Conservation (phyloP, 2,797 vertebrate species). For the Pithecia hirsuta region DNA sequence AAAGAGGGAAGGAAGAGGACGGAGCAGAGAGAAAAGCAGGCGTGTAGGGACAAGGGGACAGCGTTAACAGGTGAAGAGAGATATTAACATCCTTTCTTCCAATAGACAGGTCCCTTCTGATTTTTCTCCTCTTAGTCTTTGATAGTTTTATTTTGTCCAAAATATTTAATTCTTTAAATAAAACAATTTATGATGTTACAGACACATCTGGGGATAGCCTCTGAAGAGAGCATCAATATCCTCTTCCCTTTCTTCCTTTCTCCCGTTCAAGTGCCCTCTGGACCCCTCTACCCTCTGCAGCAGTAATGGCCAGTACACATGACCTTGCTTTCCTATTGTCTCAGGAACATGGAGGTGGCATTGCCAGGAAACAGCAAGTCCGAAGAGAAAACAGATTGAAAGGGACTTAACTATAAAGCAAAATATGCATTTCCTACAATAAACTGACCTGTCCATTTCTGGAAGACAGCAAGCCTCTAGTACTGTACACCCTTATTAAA, state of each 20-base stretch:
- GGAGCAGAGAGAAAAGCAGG: background rate
- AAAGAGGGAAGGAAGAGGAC: background rate
- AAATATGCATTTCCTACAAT: conserved; percentile 78
- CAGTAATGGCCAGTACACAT: background rate
- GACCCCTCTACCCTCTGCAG: background rate
- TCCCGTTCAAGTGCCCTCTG: no score
- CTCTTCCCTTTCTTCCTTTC: background rate
- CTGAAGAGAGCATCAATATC: background rate
- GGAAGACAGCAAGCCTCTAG: conserved; percentile 73
- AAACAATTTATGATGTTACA: conserved; percentile 2
- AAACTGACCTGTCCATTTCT: conserved; percentile 64
- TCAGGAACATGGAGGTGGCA: background rate
- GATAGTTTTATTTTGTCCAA: conserved; percentile 45
- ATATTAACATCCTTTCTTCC: background rate
- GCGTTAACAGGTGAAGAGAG: background rate
- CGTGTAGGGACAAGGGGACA: background rate
- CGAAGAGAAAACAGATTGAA: conserved; percentile 12
- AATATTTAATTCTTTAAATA: background rate
- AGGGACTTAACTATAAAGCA: conserved; percentile 69
- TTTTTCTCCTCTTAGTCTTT: conserved; percentile 12
- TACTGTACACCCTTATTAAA: conserved; percentile 88
- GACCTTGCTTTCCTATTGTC: background rate
- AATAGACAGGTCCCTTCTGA: background rate
- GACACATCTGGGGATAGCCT: background rate
- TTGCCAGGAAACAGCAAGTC: conserved; percentile 32